These are phyloP conservation scores for Hippasteria phrygiana DNA, from an alignment of 53 echinoderm and acorn worm genomes.

Conservation along the genomic window DNA sequence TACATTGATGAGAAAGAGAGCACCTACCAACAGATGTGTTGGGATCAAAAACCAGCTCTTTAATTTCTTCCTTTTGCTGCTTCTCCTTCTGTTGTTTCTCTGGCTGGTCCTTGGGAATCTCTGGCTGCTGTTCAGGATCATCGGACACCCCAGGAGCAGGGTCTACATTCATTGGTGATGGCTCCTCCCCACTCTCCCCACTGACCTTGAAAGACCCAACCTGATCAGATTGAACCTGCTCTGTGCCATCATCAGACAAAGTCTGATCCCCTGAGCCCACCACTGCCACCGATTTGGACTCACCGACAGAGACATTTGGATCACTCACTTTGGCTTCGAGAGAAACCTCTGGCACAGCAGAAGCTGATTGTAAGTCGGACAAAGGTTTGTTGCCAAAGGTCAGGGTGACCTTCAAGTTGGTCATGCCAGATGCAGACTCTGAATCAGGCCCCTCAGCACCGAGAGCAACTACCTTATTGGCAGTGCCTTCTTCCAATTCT, in stretches of 20 bases:
- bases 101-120: no score
- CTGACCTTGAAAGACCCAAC: neutral
- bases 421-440: neutral
- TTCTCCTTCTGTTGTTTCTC: neutral
- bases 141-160: neutral
- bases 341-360: neutral
- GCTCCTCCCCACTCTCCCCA: neutral
- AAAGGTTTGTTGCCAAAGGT: constrained; percentile 3
- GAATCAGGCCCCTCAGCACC: neutral
- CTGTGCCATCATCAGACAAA: neutral
- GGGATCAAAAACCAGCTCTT: constrained; percentile 44
- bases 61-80: constrained; percentile 10
- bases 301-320: neutral
- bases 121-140: neutral
- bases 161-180: neutral
- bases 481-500: neutral
- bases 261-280: neutral
- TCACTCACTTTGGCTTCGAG: neutral
- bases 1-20: neutral
- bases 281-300: neutral
- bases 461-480: constrained; percentile 4
- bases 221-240: constrained; percentile 28
- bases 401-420: neutral
- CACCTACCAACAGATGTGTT: constrained; percentile 63
- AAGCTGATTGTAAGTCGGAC: neutral